These are phyloP conservation scores for Leptonema lineaticorne DNA, from an alignment of 1,140 invertebrate species.

Conservation along the genomic window DNA sequence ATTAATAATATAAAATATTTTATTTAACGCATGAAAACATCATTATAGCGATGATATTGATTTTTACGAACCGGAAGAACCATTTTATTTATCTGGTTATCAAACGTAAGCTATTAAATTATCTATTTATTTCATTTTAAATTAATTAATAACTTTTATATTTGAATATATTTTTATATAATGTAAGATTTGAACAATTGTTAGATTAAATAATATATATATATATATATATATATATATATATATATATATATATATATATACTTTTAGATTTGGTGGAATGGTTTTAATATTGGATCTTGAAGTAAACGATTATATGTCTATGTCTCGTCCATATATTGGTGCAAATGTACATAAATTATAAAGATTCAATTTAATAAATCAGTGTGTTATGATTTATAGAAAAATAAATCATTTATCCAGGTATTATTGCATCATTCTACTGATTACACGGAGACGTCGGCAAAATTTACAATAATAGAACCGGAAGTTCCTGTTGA, in stretches of 20 bases:
- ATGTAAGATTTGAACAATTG: background rate
- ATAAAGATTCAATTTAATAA: background rate
- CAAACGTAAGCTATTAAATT: background rate
- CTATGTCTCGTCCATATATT: constrained; percentile 24
- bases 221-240: background rate
- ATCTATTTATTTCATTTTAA: background rate
- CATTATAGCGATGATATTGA: background rate
- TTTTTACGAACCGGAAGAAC: constrained; percentile 7
- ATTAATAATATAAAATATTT: background rate
- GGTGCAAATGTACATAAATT: constrained; percentile 30
- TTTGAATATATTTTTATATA: background rate
- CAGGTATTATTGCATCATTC: constrained; percentile 16
- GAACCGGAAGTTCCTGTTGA: background rate
- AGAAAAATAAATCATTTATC: background rate
- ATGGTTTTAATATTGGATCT: constrained; percentile 27
- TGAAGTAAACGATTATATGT: constrained; percentile 32
- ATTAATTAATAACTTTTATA: background rate
- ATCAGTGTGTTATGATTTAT: background rate
- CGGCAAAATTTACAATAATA: background rate
- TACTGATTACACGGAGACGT: constrained; percentile 3
- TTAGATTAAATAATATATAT: background rate
- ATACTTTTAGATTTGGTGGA: constrained; percentile 29
- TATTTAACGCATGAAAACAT: no score
- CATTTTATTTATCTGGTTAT: constrained; percentile 6
- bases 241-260: background rate